Evolutionary conservation across 2,888 invertebrate species (phyloP), one percentile per base, ranked within the genome.

Genomic region (Agrilus mali): DNA sequence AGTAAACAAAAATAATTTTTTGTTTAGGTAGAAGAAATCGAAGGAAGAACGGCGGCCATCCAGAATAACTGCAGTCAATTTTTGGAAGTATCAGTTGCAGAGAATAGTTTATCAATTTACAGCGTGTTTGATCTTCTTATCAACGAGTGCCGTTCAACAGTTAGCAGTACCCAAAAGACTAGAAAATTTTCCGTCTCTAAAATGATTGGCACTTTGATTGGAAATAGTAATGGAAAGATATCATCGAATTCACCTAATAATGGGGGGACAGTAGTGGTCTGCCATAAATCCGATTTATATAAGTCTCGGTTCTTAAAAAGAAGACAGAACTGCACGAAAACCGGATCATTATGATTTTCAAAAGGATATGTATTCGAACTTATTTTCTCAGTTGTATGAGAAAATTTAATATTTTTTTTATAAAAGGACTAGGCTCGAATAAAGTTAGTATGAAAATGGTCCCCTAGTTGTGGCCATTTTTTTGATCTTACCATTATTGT

Each of bases 21-120:
- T 56, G 65, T 68, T n/a, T 73, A 83, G 82, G 79, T 83, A 45
- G 74, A 79, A 36, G 79, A 80, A 58, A 74, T 77, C 44, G 84
- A 85, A 60, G 86, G 82, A 14, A 76, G 80, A 53, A 71, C 77
- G 22, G 61, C 79, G 33, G 81, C 82, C 35, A 71, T 78, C 34
- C 75, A 79, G 44, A 73, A 78, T 60, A 76, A 79, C 15, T 80
- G 82, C 50, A 27, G 27, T 27, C 81, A 79, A 40, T 86, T 86
- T 67, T 78, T 80, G 65, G 86, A 86, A 65, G 80, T 85, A n/a
- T 83, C 84, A 16, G 85, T 85, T 7, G 85, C 85, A 0, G 85
- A 86, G 63, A 85, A 85, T 65, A 80, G 79, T 17, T 75, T 79
- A 13, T 78, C 79, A 54, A 75, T 86, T 37, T 82, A 82, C 65